Evolutionary conservation across 2,113 vertebrate genomes (phyloP), one percentile per base, ranked within the genome.

Genomic region (Elachura formosa): DNA sequence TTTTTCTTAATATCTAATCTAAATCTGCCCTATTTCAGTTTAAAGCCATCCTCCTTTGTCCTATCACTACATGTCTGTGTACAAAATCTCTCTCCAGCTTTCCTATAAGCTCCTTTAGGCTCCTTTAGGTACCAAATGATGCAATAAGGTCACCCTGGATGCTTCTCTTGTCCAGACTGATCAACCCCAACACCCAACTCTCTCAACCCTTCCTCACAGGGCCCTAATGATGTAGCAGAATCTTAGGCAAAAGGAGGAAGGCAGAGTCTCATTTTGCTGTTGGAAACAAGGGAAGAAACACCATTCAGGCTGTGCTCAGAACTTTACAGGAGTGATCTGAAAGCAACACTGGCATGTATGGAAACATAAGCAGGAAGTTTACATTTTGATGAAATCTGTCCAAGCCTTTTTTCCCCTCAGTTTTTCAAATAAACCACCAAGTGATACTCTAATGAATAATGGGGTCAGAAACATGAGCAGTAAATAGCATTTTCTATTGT

Each of bases 401-500:
- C 48, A 78, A 94, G 29, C 29, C 29, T 55, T 82, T 82, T 52
- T 72, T 88, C 34, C 8, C 12, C 15, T 75, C 56, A 29, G 9
- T 14, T 26, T 46, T 82, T 82, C 51, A 88, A 74, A 88, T 40
- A 82, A 82, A 67, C 8, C 9, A 79, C 21, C 25, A 29, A 11
- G 8, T 80, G 18, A 51, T 87, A 46, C 26, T 73, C 25, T 24
- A 24, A 76, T 21, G 49, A 91, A 55, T 59, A 84, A 66, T 1
- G 1, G 31, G 19, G 13, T n/a, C 58, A 78, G 38, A 81, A 87
- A 74, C 9, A 18, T 90, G 43, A 83, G 52, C 6, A 34, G 46
- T 52, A 82, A 92, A 71, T 25, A 90, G 22, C 15, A 51, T 92
- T 88, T 92, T 52, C 79, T 67, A 14, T 78, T 82, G 66, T 78